A percentile compares a stretch with the other conserved stretches of the same genome.
Evolutionary conservation across 2,888 invertebrate species (phyloP).

Genomic region (Lycaena phlaeas): DNA sequence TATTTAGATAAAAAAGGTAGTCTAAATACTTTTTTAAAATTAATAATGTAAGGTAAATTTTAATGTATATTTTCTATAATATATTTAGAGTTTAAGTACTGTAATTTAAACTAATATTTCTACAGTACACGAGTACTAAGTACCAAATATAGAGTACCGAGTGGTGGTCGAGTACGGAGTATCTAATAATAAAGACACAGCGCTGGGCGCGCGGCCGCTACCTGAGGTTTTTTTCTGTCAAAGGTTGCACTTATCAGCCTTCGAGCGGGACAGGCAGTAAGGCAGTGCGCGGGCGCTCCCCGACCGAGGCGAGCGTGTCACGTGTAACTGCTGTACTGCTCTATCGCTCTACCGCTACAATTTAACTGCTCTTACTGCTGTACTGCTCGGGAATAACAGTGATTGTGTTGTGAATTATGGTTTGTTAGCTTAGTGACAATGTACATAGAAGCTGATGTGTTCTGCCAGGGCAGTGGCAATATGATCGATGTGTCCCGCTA

Average conservation of each 20-base stretch:
- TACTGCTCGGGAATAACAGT: neutral
- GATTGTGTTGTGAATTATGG: neutral
- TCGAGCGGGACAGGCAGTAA: neutral
- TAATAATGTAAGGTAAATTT: no score
- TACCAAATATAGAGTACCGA: no score
- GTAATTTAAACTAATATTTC: no score
- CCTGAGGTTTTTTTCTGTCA: neutral
- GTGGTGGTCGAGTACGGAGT: no score
- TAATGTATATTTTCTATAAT: no score
- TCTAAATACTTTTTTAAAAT: no score
- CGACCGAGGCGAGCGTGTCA: slow-evolving; percentile 43
- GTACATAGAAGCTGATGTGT: slow-evolving; percentile 6
- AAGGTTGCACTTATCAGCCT: neutral
- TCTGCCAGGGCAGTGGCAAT: slow-evolving; percentile 1
- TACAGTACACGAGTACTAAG: no score
- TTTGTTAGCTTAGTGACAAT: neutral
- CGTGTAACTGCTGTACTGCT: slow-evolving; percentile 5
- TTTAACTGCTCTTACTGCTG: neutral
- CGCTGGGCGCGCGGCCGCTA: neutral
- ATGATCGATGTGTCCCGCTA: slow-evolving; percentile 2
- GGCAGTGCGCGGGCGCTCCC: slow-evolving; percentile 52
- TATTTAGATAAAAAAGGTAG: no score
- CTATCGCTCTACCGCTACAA: slow-evolving; percentile 8
- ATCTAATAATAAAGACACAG: no score
- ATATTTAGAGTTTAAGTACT: no score